These are phyloP conservation scores for Erythrocercus mccallii DNA, from an alignment of 2,113 vertebrate genomes.

Conservation along the genomic window DNA sequence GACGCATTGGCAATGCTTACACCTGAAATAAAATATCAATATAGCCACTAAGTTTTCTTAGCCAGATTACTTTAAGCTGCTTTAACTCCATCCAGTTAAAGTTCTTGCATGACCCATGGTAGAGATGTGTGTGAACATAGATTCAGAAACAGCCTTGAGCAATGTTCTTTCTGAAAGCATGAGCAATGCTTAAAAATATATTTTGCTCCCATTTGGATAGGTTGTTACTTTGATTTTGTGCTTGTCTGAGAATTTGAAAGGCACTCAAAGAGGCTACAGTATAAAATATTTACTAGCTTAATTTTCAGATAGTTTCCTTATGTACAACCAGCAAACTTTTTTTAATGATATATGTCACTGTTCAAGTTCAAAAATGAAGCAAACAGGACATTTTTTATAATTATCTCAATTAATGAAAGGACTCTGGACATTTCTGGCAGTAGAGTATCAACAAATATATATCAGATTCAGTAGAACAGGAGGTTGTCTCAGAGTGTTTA, in stretches of 20 bases:
- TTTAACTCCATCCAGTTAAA: neutral
- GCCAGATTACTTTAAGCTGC: neutral
- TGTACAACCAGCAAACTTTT: neutral
- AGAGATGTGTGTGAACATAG: neutral
- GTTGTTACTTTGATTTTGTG: conserved; percentile 44
- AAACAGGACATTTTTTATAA: neutral
- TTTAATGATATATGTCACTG: neutral
- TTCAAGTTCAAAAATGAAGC: neutral
- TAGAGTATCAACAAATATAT: neutral
- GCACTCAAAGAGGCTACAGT: neutral
- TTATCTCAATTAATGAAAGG: neutral
- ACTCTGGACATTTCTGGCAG: neutral
- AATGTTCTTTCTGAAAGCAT: conserved; percentile 17
- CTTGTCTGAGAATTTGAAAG: conserved; percentile 39
- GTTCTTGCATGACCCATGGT: neutral
- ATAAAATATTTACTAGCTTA: conserved; percentile 42
- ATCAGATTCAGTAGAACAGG: neutral
- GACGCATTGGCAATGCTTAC: neutral
- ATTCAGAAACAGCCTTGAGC: conserved; percentile 41
- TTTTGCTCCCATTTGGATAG: conserved; percentile 41
- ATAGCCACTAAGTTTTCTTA: neutral
- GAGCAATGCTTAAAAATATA: conserved; percentile 24
- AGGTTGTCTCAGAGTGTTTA: neutral
- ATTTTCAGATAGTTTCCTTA: neutral
- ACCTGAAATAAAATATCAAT: neutral